Conservation (phyloP, 1,140 invertebrate genomes). For the Megalopta genalis region DNA sequence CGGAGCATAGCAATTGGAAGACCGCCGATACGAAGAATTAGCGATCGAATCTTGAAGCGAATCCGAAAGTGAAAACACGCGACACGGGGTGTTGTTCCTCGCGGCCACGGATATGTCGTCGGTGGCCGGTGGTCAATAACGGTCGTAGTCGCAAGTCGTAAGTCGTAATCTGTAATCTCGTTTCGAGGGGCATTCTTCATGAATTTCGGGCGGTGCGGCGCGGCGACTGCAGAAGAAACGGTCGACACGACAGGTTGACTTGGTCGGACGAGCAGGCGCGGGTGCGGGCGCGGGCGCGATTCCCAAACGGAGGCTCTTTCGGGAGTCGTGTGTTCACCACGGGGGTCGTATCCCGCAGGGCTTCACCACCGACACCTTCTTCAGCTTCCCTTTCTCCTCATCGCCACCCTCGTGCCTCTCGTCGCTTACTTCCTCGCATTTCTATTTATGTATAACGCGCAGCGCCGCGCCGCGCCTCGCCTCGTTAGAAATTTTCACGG, state of each 20-base stretch:
- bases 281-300: slow-evolving; percentile 57
- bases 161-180: slow-evolving; percentile 55
- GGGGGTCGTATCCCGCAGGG: slow-evolving; percentile 75
- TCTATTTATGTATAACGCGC: slow-evolving; percentile 27
- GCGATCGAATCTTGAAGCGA: too few relatives aligned
- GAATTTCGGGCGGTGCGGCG: slow-evolving; percentile 49
- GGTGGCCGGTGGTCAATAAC: slow-evolving; percentile 34
- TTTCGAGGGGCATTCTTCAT: slow-evolving; percentile 58
- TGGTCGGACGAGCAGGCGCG: slow-evolving; percentile 50
- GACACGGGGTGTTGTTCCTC: too few relatives aligned
- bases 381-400: slow-evolving; percentile 41
- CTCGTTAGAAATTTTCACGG: slow-evolving; percentile 5
- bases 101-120: slow-evolving; percentile 15
- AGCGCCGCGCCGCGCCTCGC: neutral
- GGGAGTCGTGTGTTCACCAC: slow-evolving; percentile 73
- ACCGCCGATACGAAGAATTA: too few relatives aligned
- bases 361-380: slow-evolving; percentile 68
- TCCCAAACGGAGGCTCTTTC: slow-evolving; percentile 74
- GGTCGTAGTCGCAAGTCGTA: neutral
- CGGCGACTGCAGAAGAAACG: slow-evolving; percentile 49
- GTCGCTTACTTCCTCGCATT: slow-evolving; percentile 37
- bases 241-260: slow-evolving; percentile 66
- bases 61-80: too few relatives aligned
- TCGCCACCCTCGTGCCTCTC: slow-evolving; percentile 22
- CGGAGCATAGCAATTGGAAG: too few relatives aligned